Evolutionary conservation across 2,113 vertebrate genomes (phyloP).

Genomic region (Microtus montanus): DNA sequence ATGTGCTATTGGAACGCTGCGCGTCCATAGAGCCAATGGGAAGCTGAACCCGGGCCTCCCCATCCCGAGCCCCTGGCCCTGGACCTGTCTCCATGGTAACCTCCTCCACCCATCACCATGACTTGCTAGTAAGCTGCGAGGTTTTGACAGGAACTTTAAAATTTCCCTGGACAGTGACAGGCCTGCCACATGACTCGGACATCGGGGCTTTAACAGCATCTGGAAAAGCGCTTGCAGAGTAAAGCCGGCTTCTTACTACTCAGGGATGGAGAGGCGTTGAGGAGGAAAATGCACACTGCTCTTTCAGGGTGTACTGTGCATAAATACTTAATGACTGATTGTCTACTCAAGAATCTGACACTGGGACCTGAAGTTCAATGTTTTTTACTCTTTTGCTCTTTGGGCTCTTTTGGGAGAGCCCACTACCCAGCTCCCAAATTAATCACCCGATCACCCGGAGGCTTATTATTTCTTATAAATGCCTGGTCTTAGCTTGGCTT

Average conservation of each 20-base stretch:
- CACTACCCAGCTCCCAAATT: too few species aligned
- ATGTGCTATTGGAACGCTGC: constrained; percentile 61
- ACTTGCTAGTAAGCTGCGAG: background rate
- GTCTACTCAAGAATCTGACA: background rate
- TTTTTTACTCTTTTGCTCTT: too few species aligned
- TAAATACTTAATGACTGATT: background rate
- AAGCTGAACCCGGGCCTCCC: background rate
- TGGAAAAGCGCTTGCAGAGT: background rate
- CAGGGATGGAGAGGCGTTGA: background rate
- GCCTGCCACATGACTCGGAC: background rate
- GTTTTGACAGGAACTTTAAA: background rate
- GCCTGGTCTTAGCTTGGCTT: too few species aligned
- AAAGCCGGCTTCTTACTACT: background rate
- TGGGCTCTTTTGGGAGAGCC: too few species aligned
- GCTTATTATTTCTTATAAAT: too few species aligned
- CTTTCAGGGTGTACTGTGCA: background rate
- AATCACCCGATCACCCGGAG: too few species aligned
- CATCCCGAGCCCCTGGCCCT: background rate
- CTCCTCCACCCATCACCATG: constrained; percentile 49
- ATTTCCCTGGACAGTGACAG: background rate
- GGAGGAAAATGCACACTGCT: background rate
- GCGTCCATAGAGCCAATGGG: constrained; percentile 56
- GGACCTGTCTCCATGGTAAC: constrained; percentile 75
- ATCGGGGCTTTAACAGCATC: background rate
- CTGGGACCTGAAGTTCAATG: background rate